phyloP scores from a whole-genome alignment of 2,113 vertebrate genomes.

The Gnathonemus longibarbis region DNA sequence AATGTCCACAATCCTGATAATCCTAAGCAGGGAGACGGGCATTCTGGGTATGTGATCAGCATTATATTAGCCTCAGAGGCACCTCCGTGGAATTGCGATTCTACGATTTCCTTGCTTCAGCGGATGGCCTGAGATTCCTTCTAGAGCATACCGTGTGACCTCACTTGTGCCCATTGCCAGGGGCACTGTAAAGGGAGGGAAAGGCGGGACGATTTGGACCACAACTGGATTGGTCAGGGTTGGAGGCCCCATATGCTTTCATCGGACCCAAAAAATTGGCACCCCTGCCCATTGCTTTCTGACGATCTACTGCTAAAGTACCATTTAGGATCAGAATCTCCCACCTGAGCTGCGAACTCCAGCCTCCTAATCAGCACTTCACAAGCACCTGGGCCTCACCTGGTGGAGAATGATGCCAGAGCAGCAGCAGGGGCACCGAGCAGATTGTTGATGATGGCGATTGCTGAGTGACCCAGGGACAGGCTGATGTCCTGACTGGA shows the following conservation, averaged over 20 bases:
- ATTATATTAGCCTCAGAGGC: background rate
- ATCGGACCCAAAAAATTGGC: background rate
- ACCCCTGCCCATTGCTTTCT: background rate
- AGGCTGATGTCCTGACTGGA: conserved; percentile 47
- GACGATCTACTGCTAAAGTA: background rate
- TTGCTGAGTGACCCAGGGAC: conserved; percentile 38
- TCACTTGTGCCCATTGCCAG: background rate
- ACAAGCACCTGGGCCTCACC: conserved; percentile 49
- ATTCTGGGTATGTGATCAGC: background rate
- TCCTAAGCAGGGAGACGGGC: conserved; percentile 51
- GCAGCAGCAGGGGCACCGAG: conserved; percentile 52
- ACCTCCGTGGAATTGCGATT: background rate
- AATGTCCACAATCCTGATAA: conserved; percentile 72
- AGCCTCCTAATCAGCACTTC: background rate
- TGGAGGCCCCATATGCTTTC: background rate
- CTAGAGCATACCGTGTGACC: background rate
- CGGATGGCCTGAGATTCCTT: background rate
- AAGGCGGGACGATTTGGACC: background rate
- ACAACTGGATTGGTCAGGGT: background rate
- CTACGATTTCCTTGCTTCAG: background rate
- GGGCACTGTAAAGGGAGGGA: background rate
- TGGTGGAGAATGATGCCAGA: conserved; percentile 64
- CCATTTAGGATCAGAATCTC: background rate
- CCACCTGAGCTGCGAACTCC: background rate
- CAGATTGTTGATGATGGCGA: conserved; percentile 66